Base-by-base conservation (phyloP, 2,113 vertebrate species). In the Pedionomus torquatus region DNA sequence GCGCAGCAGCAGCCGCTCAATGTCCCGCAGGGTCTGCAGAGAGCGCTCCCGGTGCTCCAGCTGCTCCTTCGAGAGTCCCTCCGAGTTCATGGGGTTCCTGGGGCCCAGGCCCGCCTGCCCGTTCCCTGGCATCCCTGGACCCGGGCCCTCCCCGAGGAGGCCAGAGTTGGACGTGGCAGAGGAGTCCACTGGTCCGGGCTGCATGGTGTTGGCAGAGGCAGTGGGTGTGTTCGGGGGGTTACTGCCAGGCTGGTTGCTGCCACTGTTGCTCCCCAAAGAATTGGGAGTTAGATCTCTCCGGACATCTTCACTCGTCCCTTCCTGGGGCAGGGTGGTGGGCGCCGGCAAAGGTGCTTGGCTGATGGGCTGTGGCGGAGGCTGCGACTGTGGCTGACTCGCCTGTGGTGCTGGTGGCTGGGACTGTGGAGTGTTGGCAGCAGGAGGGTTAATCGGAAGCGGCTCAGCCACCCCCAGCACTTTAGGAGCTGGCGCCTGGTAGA, bases 31-130 rank as follows among this genome's bases (percentile, higher is more conserved):
- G 0, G 99, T 99, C 98, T 99, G 99, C 78, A 99, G 96, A 54
- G 99, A 99, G 16, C 99, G 99, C 51, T 99, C 99, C 10, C 99
- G 98, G 85, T 99, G 99, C 94, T 99, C 99, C 92, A 99, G 98
- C 97, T 99, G 99, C 97, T 99, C 99, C 96, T 99, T 99, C 31
- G 99, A 99, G 85, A 99, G 98, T 37, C 99, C 98, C 60, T 99
- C 99, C 0, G 97, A 92, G 92, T 93, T 98, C 66, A 98, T 93
- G 48, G 98, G 93, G 89, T 97, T 98, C 48, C 96, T 95, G 95
- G 68, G 98, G 94, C 94, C 97, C 61, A 98, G 93, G 57, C 95
- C 93, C 8, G 96, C 94, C 65, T 97, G 97, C 79, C 96, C 97
- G 0, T 94, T 98, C 31, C 96, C 97, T 0, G 90, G 88, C 48